Percentiles rank a stretch among this genome's conserved stretches.
phyloP scores from a whole-genome alignment of 30 jellyfish, hydroid and myxozoan species.

The Pseudorhiza aurosa region DNA sequence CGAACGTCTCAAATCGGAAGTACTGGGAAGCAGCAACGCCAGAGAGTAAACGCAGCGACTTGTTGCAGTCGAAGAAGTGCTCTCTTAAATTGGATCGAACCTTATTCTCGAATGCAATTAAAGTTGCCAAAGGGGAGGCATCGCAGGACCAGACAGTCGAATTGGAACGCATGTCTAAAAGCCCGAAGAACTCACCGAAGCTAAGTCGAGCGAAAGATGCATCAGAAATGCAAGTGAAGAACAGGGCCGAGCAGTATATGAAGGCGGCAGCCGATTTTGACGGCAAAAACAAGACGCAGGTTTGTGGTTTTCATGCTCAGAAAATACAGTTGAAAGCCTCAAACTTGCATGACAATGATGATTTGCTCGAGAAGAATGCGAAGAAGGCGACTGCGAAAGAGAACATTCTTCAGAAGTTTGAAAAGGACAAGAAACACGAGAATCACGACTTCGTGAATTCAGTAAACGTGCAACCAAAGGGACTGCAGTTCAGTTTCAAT shows the following conservation, averaged over 20 bases:
- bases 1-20: conserved; percentile 23
- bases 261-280: conserved; percentile 13
- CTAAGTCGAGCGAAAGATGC: conserved; percentile 12
- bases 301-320: background rate
- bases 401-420: conserved; percentile 42
- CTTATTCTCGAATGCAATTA: conserved; percentile 29
- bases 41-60: conserved; percentile 2
- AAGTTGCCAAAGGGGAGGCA: conserved; percentile 55
- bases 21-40: conserved; percentile 13
- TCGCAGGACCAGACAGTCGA: conserved; percentile 38
- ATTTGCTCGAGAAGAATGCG: background rate
- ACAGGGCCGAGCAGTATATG: conserved; percentile 15
- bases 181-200: conserved; percentile 59
- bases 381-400: conserved; percentile 30
- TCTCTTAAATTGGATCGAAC: conserved; percentile 13
- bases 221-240: conserved; percentile 15
- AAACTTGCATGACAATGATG: background rate
- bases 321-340: background rate
- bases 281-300: conserved; percentile 11
- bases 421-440: conserved; percentile 4
- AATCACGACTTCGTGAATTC: conserved; percentile 1
- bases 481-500: conserved; percentile 54
- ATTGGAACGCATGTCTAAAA: conserved; percentile 9
- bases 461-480: conserved; percentile 64
- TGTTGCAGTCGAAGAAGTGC: background rate